These are phyloP conservation scores for Leptoteleia sp. DNA, from an alignment of 1,140 invertebrate genomes.

Conservation along the genomic window DNA sequence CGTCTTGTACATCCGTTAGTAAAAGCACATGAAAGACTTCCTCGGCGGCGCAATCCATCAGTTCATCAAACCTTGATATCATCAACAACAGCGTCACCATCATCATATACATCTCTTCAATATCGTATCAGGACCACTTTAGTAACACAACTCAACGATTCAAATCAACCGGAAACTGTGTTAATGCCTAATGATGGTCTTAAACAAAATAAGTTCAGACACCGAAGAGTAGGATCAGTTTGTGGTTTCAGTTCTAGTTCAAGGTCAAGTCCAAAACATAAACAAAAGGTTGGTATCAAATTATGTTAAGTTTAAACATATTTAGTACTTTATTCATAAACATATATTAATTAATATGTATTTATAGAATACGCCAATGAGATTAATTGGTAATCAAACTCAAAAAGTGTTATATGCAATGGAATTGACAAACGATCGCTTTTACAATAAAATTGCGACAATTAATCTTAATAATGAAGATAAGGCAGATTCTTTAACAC, in stretches of 20 bases:
- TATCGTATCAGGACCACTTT: conserved; percentile 83
- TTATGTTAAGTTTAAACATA: too few species aligned
- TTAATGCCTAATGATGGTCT: conserved; percentile 77
- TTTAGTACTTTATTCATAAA: too few species aligned
- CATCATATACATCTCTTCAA: conserved; percentile 80
- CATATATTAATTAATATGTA: too few species aligned
- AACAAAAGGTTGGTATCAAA: conserved; percentile 82
- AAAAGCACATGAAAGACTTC: conserved; percentile 83
- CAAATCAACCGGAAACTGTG: conserved; percentile 83
- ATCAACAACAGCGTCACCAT: conserved; percentile 79
- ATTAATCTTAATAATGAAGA: conserved; percentile 36
- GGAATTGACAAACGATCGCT: conserved; percentile 11
- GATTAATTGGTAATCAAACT: conserved; percentile 84
- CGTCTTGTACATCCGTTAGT: conserved; percentile 84
- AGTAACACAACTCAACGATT: conserved; percentile 84
- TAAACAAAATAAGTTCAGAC: conserved; percentile 81
- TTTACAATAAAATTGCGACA: conserved; percentile 26
- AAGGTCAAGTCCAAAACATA: conserved; percentile 82
- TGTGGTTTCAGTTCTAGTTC: conserved; percentile 80
- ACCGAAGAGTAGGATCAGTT: conserved; percentile 83
- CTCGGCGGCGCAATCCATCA: conserved; percentile 77
- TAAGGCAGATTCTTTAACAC: conserved; percentile 8
- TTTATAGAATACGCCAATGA: conserved; percentile 67
- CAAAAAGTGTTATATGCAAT: conserved; percentile 83
- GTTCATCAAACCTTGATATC: conserved; percentile 73